These are phyloP conservation scores for Scelioninae gen. 2 DNA, from an alignment of 2,888 invertebrate genomes.

Conservation along the genomic window DNA sequence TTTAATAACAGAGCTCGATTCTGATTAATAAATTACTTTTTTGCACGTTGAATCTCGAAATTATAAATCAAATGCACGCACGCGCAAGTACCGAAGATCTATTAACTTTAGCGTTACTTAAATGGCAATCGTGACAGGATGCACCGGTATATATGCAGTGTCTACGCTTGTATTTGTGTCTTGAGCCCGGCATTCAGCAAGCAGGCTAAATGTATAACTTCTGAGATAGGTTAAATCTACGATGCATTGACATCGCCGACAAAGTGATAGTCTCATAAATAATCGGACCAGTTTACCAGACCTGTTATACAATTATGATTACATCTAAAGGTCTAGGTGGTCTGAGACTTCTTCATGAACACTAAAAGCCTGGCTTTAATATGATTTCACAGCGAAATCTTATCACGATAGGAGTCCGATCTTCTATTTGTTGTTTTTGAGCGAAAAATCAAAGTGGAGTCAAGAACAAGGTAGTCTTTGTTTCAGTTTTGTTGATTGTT, in stretches of 20 bases:
- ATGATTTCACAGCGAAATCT: constrained; percentile 50
- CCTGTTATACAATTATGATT: constrained; percentile 74
- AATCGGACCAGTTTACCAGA: constrained; percentile 70
- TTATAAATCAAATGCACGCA: constrained; percentile 53
- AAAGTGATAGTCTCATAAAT: constrained; percentile 71
- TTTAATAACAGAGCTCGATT: constrained; percentile 49
- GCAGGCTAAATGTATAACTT: constrained; percentile 57
- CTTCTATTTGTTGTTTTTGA: constrained; percentile 32
- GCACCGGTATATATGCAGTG: constrained; percentile 60
- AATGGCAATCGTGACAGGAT: constrained; percentile 60
- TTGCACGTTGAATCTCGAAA: constrained; percentile 13
- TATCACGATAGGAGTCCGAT: constrained; percentile 52
- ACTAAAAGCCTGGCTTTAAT: constrained; percentile 44
- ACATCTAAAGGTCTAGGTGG: constrained; percentile 71
- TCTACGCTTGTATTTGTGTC: constrained; percentile 53
- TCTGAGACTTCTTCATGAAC: constrained; percentile 61
- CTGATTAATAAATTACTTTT: constrained; percentile 53
- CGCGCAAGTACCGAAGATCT: constrained; percentile 40
- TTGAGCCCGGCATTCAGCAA: constrained; percentile 49
- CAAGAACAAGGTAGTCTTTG: constrained; percentile 25
- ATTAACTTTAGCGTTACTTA: constrained; percentile 56
- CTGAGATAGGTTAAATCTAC: constrained; percentile 60
- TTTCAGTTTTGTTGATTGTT: constrained; percentile 3
- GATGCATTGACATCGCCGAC: constrained; percentile 69
- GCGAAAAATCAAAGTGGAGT: constrained; percentile 35